These are phyloP conservation scores for Halcyon leucocephala DNA, from an alignment of 2,797 vertebrate species.

Conservation along the genomic window DNA sequence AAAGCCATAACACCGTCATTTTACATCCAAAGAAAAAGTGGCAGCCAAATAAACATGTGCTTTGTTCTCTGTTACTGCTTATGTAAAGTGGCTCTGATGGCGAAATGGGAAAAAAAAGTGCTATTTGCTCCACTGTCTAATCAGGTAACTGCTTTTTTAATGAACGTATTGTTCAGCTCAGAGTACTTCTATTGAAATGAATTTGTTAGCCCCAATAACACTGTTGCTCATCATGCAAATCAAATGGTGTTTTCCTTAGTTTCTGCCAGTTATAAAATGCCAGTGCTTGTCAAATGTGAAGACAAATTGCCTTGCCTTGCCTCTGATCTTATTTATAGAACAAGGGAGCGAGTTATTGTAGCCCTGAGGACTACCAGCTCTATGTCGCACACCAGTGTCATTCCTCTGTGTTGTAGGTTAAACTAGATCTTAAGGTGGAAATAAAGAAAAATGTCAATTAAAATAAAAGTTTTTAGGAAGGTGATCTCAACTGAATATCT, in stretches of 20 bases:
- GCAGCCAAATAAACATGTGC: neutral
- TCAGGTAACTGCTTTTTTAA: slow-evolving; percentile 61
- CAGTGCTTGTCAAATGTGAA: slow-evolving; percentile 18
- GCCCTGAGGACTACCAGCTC: neutral
- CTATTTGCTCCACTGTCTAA: slow-evolving; percentile 26
- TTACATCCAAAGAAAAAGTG: neutral
- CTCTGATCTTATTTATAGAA: slow-evolving; percentile 16
- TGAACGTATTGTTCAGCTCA: slow-evolving; percentile 35
- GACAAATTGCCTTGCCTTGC: slow-evolving; percentile 30
- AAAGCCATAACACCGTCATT: neutral
- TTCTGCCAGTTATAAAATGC: slow-evolving; percentile 37
- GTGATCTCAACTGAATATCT: neutral
- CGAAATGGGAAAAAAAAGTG: neutral
- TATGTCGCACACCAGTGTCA: neutral
- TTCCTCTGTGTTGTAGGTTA: neutral
- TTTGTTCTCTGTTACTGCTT: neutral
- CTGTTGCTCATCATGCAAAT: slow-evolving; percentile 48
- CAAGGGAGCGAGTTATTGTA: neutral
- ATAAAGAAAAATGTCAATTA: neutral
- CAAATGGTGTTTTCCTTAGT: slow-evolving; percentile 25
- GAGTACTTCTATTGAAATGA: slow-evolving; percentile 29
- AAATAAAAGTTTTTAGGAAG: neutral
- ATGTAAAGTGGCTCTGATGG: neutral
- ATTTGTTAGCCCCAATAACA: neutral
- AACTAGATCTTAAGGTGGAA: neutral